Evolutionary conservation across 2,113 vertebrate genomes (phyloP).

Genomic region (Toxotes chatareus): DNA sequence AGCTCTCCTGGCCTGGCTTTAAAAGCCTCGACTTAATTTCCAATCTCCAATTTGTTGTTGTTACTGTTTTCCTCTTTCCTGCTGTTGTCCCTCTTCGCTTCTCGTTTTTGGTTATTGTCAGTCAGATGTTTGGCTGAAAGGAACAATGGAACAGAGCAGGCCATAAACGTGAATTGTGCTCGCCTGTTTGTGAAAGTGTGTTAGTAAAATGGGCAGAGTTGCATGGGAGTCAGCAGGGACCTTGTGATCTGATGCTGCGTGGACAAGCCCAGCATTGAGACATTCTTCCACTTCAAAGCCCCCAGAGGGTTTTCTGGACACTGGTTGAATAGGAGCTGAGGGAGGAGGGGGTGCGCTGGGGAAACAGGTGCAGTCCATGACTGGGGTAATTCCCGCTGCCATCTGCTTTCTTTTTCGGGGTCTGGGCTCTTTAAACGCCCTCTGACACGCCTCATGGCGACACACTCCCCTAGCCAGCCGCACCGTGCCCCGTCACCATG

Average conservation of each 20-base stretch:
- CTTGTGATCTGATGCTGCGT: constrained; percentile 68
- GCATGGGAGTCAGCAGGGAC: constrained; percentile 62
- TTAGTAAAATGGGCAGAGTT: constrained; percentile 28
- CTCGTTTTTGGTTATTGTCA: constrained; percentile 32
- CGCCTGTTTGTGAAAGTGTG: constrained; percentile 52
- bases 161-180: constrained; percentile 56
- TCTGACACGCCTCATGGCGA: constrained; percentile 75
- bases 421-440: constrained; percentile 78
- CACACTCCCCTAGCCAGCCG: constrained; percentile 69
- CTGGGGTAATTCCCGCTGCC: constrained; percentile 77
- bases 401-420: constrained; percentile 83
- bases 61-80: constrained; percentile 19
- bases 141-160: constrained; percentile 26
- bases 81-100: neutral
- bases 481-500: constrained; percentile 79
- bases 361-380: constrained; percentile 84
- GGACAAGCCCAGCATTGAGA: constrained; percentile 73
- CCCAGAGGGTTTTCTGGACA: constrained; percentile 75
- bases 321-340: constrained; percentile 78
- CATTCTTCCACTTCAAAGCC: constrained; percentile 84
- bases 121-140: constrained; percentile 44
- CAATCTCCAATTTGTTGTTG: constrained; percentile 38
- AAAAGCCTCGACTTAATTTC: constrained; percentile 2
- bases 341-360: constrained; percentile 65
- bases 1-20: constrained; percentile 6